phyloP scores from a whole-genome alignment of 2,113 vertebrate species.

The Cichladusa arquata region DNA sequence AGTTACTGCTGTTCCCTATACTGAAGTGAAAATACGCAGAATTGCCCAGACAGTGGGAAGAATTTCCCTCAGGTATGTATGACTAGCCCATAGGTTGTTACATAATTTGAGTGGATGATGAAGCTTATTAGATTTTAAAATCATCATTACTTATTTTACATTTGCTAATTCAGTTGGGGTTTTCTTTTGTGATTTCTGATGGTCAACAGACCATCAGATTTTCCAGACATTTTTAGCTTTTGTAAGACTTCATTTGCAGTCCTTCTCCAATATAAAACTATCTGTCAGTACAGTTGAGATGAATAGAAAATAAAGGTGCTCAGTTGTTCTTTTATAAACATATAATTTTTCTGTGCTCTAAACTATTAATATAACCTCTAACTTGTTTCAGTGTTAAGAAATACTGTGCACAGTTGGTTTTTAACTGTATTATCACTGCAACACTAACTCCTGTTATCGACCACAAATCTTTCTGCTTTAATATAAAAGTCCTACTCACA shows the following conservation, averaged over 20 bases:
- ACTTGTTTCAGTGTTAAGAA: not conserved
- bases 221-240: not conserved
- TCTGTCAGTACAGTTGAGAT: not conserved
- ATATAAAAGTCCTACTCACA: not conserved
- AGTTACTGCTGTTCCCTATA: conserved; percentile 1
- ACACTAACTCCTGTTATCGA: not conserved
- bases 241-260: not conserved
- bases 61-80: not conserved
- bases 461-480: not conserved
- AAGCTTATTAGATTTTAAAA: not conserved
- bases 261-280: not conserved
- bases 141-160: not conserved
- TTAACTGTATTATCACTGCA: not conserved
- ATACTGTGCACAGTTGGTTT: not conserved
- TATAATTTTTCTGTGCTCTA: not conserved
- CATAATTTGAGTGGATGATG: not conserved
- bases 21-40: not conserved
- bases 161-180: not conserved
- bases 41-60: not conserved
- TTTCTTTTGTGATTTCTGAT: not conserved
- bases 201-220: not conserved
- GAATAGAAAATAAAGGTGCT: not conserved
- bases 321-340: not conserved
- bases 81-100: not conserved
- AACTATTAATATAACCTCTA: not conserved